Evolutionary conservation across 2,797 vertebrate genomes (phyloP).

Genomic region (Poeciliopsis paucimaculata): DNA sequence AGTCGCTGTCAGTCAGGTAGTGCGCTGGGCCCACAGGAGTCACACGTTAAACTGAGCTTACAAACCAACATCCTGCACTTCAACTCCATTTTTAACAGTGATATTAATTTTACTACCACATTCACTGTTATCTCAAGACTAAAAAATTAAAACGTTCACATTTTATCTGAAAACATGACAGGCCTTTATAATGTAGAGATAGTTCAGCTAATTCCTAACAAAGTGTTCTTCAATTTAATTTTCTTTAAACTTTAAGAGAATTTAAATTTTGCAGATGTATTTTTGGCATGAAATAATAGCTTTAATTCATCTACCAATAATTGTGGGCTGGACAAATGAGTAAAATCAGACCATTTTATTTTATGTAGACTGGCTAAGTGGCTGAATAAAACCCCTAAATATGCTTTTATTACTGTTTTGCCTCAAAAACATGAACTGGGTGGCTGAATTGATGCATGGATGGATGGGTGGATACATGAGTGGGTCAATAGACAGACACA

Average conservation of each 20-base stretch:
- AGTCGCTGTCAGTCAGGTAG: conserved; percentile 68
- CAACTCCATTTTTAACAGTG: conserved; percentile 3
- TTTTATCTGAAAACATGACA: background rate
- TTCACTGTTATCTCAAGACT: conserved; percentile 12
- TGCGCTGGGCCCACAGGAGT: conserved; percentile 36
- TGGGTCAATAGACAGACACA: background rate
- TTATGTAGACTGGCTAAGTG: background rate
- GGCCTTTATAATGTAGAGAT: background rate
- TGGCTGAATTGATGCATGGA: background rate
- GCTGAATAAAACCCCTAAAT: background rate
- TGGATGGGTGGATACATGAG: background rate
- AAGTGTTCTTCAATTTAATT: conserved; percentile 4
- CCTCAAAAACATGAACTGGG: background rate
- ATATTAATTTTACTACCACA: conserved; percentile 4
- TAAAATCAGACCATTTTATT: background rate
- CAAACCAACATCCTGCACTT: conserved; percentile 3
- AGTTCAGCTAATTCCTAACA: background rate
- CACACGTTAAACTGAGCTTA: conserved; percentile 16
- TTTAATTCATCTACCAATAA: background rate
- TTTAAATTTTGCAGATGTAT: background rate
- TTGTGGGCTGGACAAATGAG: background rate
- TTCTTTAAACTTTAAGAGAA: background rate
- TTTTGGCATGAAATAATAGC: background rate
- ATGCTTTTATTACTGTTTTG: background rate
- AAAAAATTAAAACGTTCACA: background rate